Evolutionary conservation across 2,113 vertebrate genomes (phyloP).

Genomic region (Chionodraco myersi): DNA sequence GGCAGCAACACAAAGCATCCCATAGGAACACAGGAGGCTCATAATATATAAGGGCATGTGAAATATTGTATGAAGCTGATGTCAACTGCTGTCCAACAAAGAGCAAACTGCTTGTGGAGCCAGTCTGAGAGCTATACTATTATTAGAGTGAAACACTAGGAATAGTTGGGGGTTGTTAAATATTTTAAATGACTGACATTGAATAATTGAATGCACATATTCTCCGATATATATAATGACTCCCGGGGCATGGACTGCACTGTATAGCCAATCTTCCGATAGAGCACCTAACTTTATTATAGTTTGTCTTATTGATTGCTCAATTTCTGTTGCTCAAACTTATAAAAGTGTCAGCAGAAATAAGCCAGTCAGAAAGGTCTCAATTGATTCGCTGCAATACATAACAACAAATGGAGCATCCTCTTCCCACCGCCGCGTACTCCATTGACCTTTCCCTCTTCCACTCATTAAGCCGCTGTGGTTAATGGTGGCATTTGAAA

Average conservation of each 20-base stretch:
- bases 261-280: background rate
- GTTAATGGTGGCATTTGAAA: conserved; percentile 85
- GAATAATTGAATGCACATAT: conserved; percentile 33
- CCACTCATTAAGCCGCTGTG: conserved; percentile 80
- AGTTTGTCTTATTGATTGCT: background rate
- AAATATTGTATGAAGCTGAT: conserved; percentile 2
- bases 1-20: conserved; percentile 10
- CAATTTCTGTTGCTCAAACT: conserved; percentile 21
- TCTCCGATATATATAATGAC: conserved; percentile 17
- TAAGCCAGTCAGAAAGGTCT: conserved; percentile 58
- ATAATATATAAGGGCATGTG: background rate
- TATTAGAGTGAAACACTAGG: conserved; percentile 20
- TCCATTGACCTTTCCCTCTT: conserved; percentile 82
- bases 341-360: conserved; percentile 43
- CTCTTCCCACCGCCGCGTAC: conserved; percentile 57
- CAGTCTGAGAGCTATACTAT: conserved; percentile 9
- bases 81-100: background rate
- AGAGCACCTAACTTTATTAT: background rate
- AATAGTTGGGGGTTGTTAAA: conserved; percentile 14
- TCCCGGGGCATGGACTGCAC: background rate
- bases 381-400: conserved; percentile 76
- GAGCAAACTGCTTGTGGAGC: background rate
- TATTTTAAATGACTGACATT: conserved; percentile 34
- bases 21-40: background rate
- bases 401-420: conserved; percentile 70